Conservation (phyloP, 2,797 vertebrate species). For the Acridotheres tristis region DNA sequence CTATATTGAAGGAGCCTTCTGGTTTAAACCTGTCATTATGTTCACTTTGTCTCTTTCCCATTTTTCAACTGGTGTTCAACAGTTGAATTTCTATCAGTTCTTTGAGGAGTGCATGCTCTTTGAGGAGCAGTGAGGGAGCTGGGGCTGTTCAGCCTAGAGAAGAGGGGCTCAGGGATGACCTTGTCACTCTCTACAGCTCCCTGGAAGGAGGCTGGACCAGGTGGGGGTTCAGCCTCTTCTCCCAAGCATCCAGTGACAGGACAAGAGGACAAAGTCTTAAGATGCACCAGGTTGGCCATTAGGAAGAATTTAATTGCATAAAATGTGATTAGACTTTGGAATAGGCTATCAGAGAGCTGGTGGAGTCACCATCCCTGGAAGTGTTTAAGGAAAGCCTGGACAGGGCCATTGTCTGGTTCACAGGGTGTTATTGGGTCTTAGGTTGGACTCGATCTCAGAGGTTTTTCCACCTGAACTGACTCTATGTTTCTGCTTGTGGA, state of each 20-base stretch:
- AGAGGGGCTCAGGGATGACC: background rate
- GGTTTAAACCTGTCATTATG: background rate
- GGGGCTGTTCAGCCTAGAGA: background rate
- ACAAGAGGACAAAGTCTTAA: background rate
- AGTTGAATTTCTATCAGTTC: background rate
- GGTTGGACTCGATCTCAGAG: background rate
- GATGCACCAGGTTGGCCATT: background rate
- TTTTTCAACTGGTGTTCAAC: background rate
- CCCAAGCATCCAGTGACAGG: background rate
- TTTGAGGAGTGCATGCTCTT: no score
- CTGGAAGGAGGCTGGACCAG: background rate
- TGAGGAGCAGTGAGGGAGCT: background rate
- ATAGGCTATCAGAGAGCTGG: background rate
- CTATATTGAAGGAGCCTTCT: background rate
- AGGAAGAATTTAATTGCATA: background rate
- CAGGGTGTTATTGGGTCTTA: background rate
- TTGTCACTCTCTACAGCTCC: background rate
- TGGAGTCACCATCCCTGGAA: background rate
- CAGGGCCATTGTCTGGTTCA: background rate
- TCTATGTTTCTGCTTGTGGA: background rate
- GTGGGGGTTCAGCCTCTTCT: background rate
- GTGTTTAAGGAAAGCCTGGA: background rate
- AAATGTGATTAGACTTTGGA: background rate
- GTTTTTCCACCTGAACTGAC: background rate
- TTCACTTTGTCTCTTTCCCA: background rate